Evolutionary conservation across 2,888 invertebrate species (phyloP), one percentile per base, ranked within the genome.

Genomic region (Rhingia rostrata): DNA sequence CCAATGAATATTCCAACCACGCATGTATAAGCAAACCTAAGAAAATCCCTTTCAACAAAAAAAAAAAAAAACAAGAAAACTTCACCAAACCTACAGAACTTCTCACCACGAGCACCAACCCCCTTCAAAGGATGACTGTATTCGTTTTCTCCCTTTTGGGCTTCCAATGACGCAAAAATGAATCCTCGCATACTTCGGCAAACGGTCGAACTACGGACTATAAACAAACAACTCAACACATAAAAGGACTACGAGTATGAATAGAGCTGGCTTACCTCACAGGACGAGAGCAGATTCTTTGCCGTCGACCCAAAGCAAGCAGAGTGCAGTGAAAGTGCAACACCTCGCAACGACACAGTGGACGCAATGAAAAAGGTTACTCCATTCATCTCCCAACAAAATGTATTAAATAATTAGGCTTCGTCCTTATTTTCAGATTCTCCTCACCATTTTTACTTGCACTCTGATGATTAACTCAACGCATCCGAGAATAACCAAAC

Each of bases 401-500:
- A 60, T 60, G 14, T 10, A 39, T 30, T 33, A 63, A 67, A 33
- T 41, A 30, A 30, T n/a, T 7, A 49, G 3, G 41, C 7, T 67
- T 43, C 43, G 7, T 22, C 22, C 1, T 22, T 69, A 6, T 35
- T 72, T 56, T 74, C n/a, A 88, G 87, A 70, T 87, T 49, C 37
- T 88, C 10, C 47, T 87, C 61, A 86, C 87, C 41, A 58, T 88
- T 60, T 81, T 87, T 56, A 85, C 86, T 9, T 88, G 87, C 70
- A 78, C 70, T 14, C 14, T 88, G 14, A 79, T 88, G 72, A 63
- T 88, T 47, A 86, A 80, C 47, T 58, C 86, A 69, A 66, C 87
- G 10, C 86, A 88, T 33, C 87, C 88, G 4, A 88, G 92, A 72
- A 92, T 93, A 85, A 92, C 92, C 12, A 95, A 95, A 90, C 93